Evolutionary conservation across 2,888 invertebrate species (phyloP).

Genomic region (Stictocephala bisonia): DNA sequence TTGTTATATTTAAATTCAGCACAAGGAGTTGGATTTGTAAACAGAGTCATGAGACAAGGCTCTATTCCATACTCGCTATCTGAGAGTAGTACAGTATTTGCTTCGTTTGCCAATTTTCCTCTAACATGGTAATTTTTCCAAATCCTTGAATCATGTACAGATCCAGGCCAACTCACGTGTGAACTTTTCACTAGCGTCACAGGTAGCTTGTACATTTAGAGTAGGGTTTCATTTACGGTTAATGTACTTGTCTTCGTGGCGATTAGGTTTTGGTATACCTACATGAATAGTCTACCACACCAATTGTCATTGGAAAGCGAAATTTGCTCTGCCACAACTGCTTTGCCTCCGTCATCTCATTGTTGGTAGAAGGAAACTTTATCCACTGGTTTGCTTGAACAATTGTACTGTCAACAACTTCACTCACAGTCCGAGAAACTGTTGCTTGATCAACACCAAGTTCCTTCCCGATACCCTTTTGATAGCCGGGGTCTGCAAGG

Average conservation of each 20-base stretch:
- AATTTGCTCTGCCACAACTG: slow-evolving; percentile 1
- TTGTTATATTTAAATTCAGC: not conserved
- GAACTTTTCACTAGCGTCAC: slow-evolving; percentile 30
- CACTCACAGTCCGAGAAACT: not conserved
- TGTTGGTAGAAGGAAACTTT: no score
- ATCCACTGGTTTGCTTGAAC: not conserved
- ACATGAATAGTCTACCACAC: slow-evolving; percentile 27
- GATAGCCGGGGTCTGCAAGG: no score
- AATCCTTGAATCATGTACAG: slow-evolving; percentile 23
- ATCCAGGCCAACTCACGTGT: slow-evolving; percentile 27
- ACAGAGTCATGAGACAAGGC: not conserved
- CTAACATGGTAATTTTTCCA: slow-evolving; percentile 4
- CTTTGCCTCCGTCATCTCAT: not conserved
- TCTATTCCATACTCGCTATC: not conserved
- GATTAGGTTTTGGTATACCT: slow-evolving; percentile 6
- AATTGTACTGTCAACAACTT: not conserved
- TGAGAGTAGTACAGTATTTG: not conserved
- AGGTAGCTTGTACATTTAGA: slow-evolving; percentile 32
- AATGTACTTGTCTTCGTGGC: slow-evolving; percentile 18
- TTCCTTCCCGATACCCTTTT: no score
- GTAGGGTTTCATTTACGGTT: not conserved
- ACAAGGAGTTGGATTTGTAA: no score
- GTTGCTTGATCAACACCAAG: not conserved
- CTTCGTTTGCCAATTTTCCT: not conserved
- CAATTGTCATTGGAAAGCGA: slow-evolving; percentile 7